These are phyloP conservation scores for Poecilia picta DNA, from an alignment of 2,797 vertebrate species.

Conservation along the genomic window DNA sequence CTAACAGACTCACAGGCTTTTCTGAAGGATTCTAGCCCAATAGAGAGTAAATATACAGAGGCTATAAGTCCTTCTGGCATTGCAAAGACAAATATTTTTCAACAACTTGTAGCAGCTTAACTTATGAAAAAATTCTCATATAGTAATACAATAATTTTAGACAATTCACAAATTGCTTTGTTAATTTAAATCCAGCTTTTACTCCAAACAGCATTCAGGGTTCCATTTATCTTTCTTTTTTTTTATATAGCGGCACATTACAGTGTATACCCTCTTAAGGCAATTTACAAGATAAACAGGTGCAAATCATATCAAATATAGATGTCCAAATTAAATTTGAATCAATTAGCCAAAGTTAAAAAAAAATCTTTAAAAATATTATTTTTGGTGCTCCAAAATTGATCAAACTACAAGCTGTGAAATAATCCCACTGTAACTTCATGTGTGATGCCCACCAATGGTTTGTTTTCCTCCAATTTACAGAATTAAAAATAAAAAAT, in stretches of 20 bases:
- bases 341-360: no score
- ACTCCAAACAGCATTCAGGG: not conserved
- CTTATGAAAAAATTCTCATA: not conserved
- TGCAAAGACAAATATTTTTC: not conserved
- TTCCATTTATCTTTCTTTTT: not conserved
- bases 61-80: not conserved
- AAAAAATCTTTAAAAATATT: not conserved
- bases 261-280: not conserved
- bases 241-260: not conserved
- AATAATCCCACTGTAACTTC: not conserved
- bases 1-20: not conserved
- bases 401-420: not conserved
- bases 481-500: not conserved
- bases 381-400: not conserved
- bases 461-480: not conserved
- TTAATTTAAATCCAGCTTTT: not conserved
- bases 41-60: not conserved
- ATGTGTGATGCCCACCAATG: not conserved
- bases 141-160: not conserved
- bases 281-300: not conserved
- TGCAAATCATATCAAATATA: not conserved
- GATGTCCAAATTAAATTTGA: not conserved
- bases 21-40: slow-evolving; percentile 3
- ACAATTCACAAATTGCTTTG: not conserved
- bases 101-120: not conserved